These are phyloP conservation scores for Nannoperca obscura DNA, from an alignment of 2,797 vertebrate species.

Conservation along the genomic window DNA sequence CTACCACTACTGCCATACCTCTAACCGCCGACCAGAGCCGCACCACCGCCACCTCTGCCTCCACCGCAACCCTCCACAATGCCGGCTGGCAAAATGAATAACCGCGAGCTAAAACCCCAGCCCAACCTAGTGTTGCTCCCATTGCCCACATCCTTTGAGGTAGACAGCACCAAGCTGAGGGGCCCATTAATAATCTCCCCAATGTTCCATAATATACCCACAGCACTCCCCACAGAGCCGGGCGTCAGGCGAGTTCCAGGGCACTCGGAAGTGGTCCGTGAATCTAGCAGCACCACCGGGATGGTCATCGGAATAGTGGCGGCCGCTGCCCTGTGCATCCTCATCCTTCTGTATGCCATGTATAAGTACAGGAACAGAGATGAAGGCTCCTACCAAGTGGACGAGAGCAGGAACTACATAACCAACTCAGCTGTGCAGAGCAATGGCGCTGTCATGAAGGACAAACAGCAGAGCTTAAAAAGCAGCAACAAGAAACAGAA, in stretches of 20 bases:
- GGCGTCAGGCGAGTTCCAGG: slow-evolving; percentile 99
- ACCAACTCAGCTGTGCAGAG: slow-evolving; percentile 99
- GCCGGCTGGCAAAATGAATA: slow-evolving; percentile 97
- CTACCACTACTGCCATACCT: slow-evolving; percentile 94
- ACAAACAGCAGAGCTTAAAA: slow-evolving; percentile 97
- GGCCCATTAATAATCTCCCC: slow-evolving; percentile 99
- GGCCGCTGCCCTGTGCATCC: slow-evolving; percentile 99
- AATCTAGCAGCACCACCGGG: slow-evolving; percentile 99
- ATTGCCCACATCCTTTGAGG: slow-evolving; percentile 99
- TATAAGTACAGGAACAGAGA: slow-evolving; percentile 99
- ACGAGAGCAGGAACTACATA: slow-evolving; percentile 99
- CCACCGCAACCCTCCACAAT: slow-evolving; percentile 91
- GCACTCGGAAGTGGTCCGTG: slow-evolving; percentile 99
- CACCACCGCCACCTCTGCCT: slow-evolving; percentile 94
- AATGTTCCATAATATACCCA: slow-evolving; percentile 99
- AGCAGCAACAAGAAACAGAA: slow-evolving; percentile 98
- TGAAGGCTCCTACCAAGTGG: slow-evolving; percentile 99
- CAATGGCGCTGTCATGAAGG: slow-evolving; percentile 97
- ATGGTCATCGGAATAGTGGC: slow-evolving; percentile 99
- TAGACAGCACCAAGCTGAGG: slow-evolving; percentile 99
- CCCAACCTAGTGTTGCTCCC: slow-evolving; percentile 98
- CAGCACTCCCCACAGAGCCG: slow-evolving; percentile 99
- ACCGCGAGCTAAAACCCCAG: slow-evolving; percentile 98
- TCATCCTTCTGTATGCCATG: slow-evolving; percentile 99
- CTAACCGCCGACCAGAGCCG: slow-evolving; percentile 98